Percentiles rank a stretch among this genome's conserved stretches.
These are phyloP conservation scores for Epinotia ramella DNA, from an alignment of 2,888 invertebrate species.

Conservation along the genomic window DNA sequence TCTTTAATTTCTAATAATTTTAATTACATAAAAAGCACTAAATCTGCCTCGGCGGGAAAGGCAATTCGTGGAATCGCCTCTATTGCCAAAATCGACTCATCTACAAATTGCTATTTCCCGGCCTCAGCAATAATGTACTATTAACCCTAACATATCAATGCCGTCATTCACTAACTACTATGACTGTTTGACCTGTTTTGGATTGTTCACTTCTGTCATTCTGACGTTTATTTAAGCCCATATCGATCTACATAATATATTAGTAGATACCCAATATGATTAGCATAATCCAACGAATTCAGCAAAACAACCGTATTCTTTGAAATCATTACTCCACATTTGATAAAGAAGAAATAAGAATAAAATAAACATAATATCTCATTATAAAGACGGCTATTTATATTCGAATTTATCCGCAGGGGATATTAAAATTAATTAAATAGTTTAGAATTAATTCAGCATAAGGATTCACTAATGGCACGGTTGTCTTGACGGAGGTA, in stretches of 20 bases:
- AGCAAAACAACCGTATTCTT: background rate
- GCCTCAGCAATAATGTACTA: too few species aligned
- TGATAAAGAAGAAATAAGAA: constrained; percentile 17
- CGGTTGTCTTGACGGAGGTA: constrained; percentile 24
- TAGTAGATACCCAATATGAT: background rate
- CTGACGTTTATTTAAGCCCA: too few species aligned
- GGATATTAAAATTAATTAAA: constrained; percentile 39
- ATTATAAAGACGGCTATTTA: constrained; percentile 33
- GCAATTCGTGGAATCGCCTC: too few species aligned
- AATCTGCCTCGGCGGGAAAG: too few species aligned
- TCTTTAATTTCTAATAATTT: too few species aligned
- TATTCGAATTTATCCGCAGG: constrained; percentile 22
- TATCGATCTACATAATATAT: background rate
- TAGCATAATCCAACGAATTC: constrained; percentile 5
- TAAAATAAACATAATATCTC: constrained; percentile 28
- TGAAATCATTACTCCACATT: constrained; percentile 25
- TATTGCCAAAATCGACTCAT: too few species aligned
- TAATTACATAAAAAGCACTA: too few species aligned
- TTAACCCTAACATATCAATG: too few species aligned
- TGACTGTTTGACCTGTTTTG: too few species aligned
- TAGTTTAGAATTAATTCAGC: constrained; percentile 16
- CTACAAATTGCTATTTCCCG: too few species aligned
- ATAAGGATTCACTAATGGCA: constrained; percentile 30
- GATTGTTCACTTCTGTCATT: too few species aligned
- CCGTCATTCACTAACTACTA: too few species aligned